phyloP scores from a whole-genome alignment of 1,140 invertebrate genomes.

The Lamellibrachia luymesi region DNA sequence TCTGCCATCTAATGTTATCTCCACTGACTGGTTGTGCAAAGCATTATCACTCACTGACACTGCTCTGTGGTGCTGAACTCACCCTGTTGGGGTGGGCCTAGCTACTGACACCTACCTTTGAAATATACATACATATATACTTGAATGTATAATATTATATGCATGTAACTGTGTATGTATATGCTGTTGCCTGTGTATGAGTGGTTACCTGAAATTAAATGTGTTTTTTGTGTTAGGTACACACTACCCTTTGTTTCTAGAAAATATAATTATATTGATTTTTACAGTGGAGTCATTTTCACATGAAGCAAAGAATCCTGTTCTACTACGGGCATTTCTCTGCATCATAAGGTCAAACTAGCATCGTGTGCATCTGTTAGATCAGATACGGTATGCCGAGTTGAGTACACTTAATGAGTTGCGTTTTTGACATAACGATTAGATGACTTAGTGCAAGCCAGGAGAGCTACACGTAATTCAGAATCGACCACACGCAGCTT shows the following conservation, averaged over 20 bases:
- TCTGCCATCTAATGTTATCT: not conserved
- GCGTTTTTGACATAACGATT: not conserved
- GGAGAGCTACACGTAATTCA: not conserved
- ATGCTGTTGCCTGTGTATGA: not conserved
- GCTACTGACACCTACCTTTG: not conserved
- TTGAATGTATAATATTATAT: not conserved
- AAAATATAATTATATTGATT: too few relatives aligned
- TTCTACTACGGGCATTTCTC: not conserved
- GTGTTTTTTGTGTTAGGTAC: too few relatives aligned
- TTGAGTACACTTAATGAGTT: not conserved
- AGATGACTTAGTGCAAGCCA: not conserved
- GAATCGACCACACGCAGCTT: not conserved
- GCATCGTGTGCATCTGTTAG: too few relatives aligned
- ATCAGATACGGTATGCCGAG: not conserved
- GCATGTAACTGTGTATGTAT: not conserved
- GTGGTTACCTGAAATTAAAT: not conserved
- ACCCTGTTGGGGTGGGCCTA: not conserved
- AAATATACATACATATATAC: not conserved
- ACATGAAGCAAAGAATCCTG: too few relatives aligned
- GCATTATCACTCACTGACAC: not conserved
- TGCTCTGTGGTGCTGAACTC: not conserved
- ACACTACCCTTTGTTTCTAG: too few relatives aligned
- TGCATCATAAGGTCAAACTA: not conserved
- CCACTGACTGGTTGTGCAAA: not conserved
- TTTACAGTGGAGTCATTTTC: too few relatives aligned